Percentiles rank a stretch among this genome's conserved stretches.
Evolutionary conservation across 2,888 invertebrate species (phyloP).

Genomic region (Loripinus fragilis): DNA sequence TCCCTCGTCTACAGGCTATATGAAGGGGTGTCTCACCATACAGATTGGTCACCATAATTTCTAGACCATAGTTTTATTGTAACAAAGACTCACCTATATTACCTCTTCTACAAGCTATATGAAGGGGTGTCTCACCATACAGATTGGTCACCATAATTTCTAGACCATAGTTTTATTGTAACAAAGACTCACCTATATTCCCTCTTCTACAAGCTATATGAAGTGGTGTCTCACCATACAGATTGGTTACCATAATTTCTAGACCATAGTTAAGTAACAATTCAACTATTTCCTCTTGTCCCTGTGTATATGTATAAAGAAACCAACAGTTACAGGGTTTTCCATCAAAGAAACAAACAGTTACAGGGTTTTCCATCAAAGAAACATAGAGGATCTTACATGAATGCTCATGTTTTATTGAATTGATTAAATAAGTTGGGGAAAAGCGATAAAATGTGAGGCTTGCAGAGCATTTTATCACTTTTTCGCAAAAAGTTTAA

Average conservation of each 20-base stretch:
- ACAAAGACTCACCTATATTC: constrained; percentile 45
- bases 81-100: too few species aligned
- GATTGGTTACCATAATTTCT: constrained; percentile 46
- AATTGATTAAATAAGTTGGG: too few species aligned
- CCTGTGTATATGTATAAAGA: constrained; percentile 24
- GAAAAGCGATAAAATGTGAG: too few species aligned
- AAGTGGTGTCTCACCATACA: constrained; percentile 57
- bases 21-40: constrained; percentile 60
- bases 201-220: constrained; percentile 56
- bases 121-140: constrained; percentile 58
- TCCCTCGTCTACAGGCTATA: constrained; percentile 51
- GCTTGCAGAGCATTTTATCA: too few species aligned
- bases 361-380: too few species aligned
- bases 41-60: constrained; percentile 46
- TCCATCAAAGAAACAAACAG: too few species aligned
- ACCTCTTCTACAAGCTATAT: constrained; percentile 53
- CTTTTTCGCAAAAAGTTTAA: too few species aligned
- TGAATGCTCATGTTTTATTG: too few species aligned
- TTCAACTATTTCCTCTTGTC: constrained; percentile 45
- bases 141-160: constrained; percentile 48
- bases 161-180: constrained; percentile 30
- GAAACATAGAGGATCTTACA: too few species aligned
- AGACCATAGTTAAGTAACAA: constrained; percentile 40
- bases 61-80: constrained; percentile 32
- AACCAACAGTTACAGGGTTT: too few species aligned